Evolutionary conservation across 2,888 invertebrate genomes (phyloP), one percentile per base, ranked within the genome.

Genomic region (Candidula unifasciata): DNA sequence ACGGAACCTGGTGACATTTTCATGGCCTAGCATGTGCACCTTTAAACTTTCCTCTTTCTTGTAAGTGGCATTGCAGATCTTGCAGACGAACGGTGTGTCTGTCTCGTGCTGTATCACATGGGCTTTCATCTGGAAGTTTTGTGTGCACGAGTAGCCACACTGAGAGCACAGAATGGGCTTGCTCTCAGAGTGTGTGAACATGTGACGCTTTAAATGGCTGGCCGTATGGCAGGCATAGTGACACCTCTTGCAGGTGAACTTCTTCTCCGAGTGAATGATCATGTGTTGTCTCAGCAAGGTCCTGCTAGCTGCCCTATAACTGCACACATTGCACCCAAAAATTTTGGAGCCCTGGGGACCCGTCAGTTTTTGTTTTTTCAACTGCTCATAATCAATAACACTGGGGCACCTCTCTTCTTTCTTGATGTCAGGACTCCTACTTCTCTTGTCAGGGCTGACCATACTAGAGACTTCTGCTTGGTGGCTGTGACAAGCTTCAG

Each of bases 11-110:
- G 73, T 77, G 2, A 85, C 81, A 60, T 85, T 85, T 6, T 73
- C 73, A 60, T 85, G 85, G 16, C 76, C 76, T 24, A 85, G 64
- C 85, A 85, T 85, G 44, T 85, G 85, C n/a, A 85, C 85, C 54
- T 85, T 85, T 24, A 81, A 71, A n/a, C 85, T 80, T 24, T 80
- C 85, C 44, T 80, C 81, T n/a, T 85, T 85, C 37, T 85, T 85
- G 71, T 85, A 85, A 3, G 64, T 68, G 8, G 85, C 85, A 68
- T 57, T 78, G 66, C 85, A 85, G 13, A 85, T 85, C 18, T 81
- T 77, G 73, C 85, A 85, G 6, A 77, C 57, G 81, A 77, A 85
- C 13, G 85, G 85, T 2, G 81, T 85, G 6, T 77, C 68, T 27
- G 80, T 80, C 60, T 85, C 80, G 68, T 85, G 85, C 69, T 68